Conservation (phyloP, 2,888 invertebrate genomes). For the Aphidoletes aphidimyza region DNA sequence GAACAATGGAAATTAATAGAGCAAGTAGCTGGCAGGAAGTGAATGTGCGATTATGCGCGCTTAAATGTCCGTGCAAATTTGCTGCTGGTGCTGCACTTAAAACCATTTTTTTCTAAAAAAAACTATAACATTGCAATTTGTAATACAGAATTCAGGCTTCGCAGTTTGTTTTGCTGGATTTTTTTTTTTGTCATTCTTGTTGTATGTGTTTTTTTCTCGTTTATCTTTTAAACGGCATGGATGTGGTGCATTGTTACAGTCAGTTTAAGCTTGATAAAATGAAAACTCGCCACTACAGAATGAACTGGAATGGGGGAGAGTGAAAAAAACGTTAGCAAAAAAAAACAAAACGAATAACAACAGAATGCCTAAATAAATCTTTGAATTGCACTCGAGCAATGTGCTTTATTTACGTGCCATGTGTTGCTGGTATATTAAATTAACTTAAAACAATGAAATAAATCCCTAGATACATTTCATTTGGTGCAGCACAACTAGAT, state of each 20-base stretch:
- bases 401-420: slow-evolving; percentile 26
- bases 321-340: not conserved
- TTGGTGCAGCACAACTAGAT: no score
- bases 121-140: slow-evolving; percentile 26
- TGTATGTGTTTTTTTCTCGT: not conserved
- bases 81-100: not conserved
- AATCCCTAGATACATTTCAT: slow-evolving; percentile 14
- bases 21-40: not conserved
- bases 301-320: not conserved
- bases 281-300: no score
- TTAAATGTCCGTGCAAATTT: not conserved
- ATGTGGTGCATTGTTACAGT: not conserved
- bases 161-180: no score
- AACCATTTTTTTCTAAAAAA: slow-evolving; percentile 1
- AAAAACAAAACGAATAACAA: not conserved
- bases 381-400: slow-evolving; percentile 21
- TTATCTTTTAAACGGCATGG: not conserved
- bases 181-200: not conserved
- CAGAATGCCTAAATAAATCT: not conserved
- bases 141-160: not conserved
- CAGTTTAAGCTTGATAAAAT: slow-evolving; percentile 22
- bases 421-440: slow-evolving; percentile 25
- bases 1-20: slow-evolving; percentile 50
- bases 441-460: slow-evolving; percentile 20
- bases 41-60: not conserved